phyloP scores from a whole-genome alignment of 2,113 vertebrate genomes.

The Rana temporaria region DNA sequence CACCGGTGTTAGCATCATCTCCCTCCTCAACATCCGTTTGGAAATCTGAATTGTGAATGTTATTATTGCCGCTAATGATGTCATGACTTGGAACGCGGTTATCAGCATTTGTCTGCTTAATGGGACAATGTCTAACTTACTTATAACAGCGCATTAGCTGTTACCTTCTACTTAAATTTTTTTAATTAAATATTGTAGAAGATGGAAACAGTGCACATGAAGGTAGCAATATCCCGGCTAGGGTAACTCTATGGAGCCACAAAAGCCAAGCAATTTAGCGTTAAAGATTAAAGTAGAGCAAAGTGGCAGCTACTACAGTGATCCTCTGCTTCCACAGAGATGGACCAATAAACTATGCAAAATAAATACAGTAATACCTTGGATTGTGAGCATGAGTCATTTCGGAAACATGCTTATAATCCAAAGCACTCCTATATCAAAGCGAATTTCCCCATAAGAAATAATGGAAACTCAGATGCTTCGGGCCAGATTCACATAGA shows the following conservation, averaged over 20 bases:
- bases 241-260: neutral
- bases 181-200: neutral
- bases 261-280: too few species aligned
- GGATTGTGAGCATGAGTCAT: too few species aligned
- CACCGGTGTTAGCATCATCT: constrained; percentile 35
- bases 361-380: too few species aligned
- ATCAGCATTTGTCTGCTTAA: constrained; percentile 30
- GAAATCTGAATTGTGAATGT: constrained; percentile 7
- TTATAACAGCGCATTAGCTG: neutral
- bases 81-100: constrained; percentile 28
- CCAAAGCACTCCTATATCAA: too few species aligned
- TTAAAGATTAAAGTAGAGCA: too few species aligned
- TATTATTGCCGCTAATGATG: constrained; percentile 48
- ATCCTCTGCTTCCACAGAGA: too few species aligned
- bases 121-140: constrained; percentile 18
- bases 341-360: too few species aligned
- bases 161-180: constrained; percentile 1
- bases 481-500: too few species aligned
- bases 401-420: too few species aligned
- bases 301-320: too few species aligned
- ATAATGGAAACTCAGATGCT: too few species aligned
- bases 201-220: neutral
- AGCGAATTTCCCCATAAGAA: too few species aligned
- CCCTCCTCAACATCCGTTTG: constrained; percentile 27
- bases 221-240: neutral